Evolutionary conservation across 2,888 invertebrate species (phyloP), one percentile per base, ranked within the genome.

Genomic region (Scotopteryx bipunctaria): DNA sequence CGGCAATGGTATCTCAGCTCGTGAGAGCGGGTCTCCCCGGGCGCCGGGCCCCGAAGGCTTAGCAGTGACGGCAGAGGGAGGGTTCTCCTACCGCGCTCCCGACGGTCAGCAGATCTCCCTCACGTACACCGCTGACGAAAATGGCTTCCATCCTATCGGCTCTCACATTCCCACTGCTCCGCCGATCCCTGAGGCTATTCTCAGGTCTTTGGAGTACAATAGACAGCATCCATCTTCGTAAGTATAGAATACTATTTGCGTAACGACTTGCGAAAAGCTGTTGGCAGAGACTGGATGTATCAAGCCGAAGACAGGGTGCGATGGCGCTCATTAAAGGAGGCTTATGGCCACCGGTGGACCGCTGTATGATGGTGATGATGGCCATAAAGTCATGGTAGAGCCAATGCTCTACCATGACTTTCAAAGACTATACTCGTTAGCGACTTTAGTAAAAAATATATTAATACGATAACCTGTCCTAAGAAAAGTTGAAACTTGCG

Each of bases 101-200:
- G 93, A 94, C 63, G 93, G 93, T 38, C 91, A 91, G 59, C 83
- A 91, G 58, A 88, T 93, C 64, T 91, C 92, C 21, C 77, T 94
- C 47, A 85, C 91, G n/a, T 94, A 94, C 82, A 86, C 92, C 36
- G 94, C 94, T 31, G 94, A 94, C 67, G 94, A 94, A 74, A 93
- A 93, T 67, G 94, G 94, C 49, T 93, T 93, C 85, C 92, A 92
- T 68, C 92, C 93, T 37, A 83, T 74, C 54, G 92, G 92, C 48
- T 88, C 89, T 0, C 92, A 92, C 68, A 76, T 92, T 15, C 92
- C 92, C 37, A 92, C 91, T 0, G 90, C 92, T 1, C 92, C 92
- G 2, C 92, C 92, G 9, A 91, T 92, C 62, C 92, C 92, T 1
- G 91, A 88, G 29, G 91, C 86, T 42, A 92, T 92, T 66, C 71